These are phyloP conservation scores for Brachypodius melanocephalos DNA, from an alignment of 2,113 vertebrate species.

Conservation along the genomic window DNA sequence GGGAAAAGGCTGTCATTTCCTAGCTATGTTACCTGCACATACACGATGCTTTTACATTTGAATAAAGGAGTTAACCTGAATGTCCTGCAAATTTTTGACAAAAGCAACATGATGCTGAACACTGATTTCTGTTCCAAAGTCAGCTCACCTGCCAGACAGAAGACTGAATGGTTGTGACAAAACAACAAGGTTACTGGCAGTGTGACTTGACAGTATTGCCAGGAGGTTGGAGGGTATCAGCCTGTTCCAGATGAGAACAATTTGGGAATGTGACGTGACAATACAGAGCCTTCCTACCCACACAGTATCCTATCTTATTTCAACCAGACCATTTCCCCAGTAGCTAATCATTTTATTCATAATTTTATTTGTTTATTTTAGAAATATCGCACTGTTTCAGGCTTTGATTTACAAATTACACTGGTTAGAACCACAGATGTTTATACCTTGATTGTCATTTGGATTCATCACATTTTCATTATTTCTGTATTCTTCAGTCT, in stretches of 20 bases:
- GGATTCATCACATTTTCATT: not conserved
- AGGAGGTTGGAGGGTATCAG: slow-evolving; percentile 35
- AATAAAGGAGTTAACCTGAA: not conserved
- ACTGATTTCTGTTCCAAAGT: not conserved
- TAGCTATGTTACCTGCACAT: not conserved
- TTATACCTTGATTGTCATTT: not conserved
- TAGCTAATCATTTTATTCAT: not conserved
- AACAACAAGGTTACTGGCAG: not conserved
- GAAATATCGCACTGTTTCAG: slow-evolving; percentile 1
- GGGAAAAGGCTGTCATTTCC: not conserved
- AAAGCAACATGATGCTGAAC: not conserved
- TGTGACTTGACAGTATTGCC: not conserved
- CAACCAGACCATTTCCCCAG: not conserved
- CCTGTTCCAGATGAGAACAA: slow-evolving; percentile 17
- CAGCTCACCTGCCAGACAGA: not conserved
- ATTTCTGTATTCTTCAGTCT: not conserved
- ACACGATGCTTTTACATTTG: not conserved
- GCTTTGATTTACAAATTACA: not conserved
- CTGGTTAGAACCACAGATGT: not conserved
- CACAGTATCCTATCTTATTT: not conserved
- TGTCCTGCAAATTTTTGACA: not conserved
- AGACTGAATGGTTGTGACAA: not conserved
- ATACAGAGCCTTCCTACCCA: not conserved
- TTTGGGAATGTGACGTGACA: not conserved
- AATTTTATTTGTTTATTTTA: not conserved